Percentiles rank a stretch among this genome's conserved stretches.
Evolutionary conservation across 2,113 vertebrate species (phyloP).

Genomic region (Tamias sibiricus): DNA sequence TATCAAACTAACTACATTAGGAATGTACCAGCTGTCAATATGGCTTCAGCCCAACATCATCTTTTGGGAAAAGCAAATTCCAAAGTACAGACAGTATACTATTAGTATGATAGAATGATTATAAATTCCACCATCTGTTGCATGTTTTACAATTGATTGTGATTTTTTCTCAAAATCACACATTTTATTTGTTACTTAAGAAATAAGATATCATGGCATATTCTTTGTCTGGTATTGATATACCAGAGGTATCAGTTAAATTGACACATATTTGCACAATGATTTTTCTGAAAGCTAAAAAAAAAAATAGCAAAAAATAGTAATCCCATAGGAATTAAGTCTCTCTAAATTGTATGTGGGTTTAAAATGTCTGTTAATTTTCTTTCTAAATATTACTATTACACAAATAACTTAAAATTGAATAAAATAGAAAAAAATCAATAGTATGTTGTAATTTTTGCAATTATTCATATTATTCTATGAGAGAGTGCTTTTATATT

Average conservation of each 20-base stretch:
- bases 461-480: not conserved
- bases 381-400: not conserved
- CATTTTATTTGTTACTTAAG: constrained; percentile 72
- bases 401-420: not conserved
- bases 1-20: constrained; percentile 90
- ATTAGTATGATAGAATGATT: constrained; percentile 89
- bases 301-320: not conserved
- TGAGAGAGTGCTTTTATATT: not conserved
- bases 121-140: constrained; percentile 89
- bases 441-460: not conserved
- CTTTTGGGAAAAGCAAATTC: constrained; percentile 87
- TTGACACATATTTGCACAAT: not conserved
- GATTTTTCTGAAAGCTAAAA: not conserved
- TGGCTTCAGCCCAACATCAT: constrained; percentile 87
- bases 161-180: constrained; percentile 82
- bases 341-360: not conserved
- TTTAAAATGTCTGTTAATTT: not conserved
- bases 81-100: constrained; percentile 85
- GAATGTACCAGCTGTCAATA: constrained; percentile 89
- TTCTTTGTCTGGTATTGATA: constrained; percentile 52
- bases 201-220: constrained; percentile 66
- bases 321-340: not conserved
- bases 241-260: not conserved
- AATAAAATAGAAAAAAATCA: not conserved
- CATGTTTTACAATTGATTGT: constrained; percentile 87